Conservation (phyloP, 2,113 vertebrate species). For the Odontesthes bonariensis region DNA sequence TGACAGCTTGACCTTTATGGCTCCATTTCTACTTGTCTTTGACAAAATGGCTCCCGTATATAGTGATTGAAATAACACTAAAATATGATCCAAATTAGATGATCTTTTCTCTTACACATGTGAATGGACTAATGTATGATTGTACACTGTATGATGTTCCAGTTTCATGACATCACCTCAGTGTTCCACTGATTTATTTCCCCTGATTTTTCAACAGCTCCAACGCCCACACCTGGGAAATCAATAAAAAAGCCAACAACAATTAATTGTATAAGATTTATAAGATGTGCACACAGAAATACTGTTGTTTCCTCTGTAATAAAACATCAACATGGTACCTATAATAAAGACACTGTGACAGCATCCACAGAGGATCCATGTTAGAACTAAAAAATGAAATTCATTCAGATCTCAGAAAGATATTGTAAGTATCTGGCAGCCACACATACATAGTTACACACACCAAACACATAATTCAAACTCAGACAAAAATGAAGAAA, state of each 20-base stretch:
- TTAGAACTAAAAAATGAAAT: slow-evolving; percentile 27
- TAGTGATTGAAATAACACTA: slow-evolving; percentile 25
- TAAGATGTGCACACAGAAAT: slow-evolving; percentile 47
- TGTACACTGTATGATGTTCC: slow-evolving; percentile 17
- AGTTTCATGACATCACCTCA: slow-evolving; percentile 27
- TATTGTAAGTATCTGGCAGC: slow-evolving; percentile 5
- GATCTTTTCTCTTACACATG: slow-evolving; percentile 16
- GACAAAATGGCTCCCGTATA: slow-evolving; percentile 35
- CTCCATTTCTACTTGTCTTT: slow-evolving; percentile 36
- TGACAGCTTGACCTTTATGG: slow-evolving; percentile 62
- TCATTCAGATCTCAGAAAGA: slow-evolving; percentile 17
- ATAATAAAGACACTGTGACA: slow-evolving; percentile 41
- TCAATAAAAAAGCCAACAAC: slow-evolving; percentile 63
- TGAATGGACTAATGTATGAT: neutral
- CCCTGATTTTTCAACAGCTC: slow-evolving; percentile 45
- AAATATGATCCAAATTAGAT: slow-evolving; percentile 17
- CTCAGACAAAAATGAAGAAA: slow-evolving; percentile 8
- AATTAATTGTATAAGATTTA: slow-evolving; percentile 74
- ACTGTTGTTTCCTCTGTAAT: slow-evolving; percentile 52
- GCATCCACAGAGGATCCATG: slow-evolving; percentile 34
- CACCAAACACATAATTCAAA: neutral
- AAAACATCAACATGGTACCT: slow-evolving; percentile 37
- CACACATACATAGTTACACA: neutral
- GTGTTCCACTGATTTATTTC: slow-evolving; percentile 69
- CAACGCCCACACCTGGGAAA: slow-evolving; percentile 55